Evolutionary conservation across 2,113 vertebrate genomes (phyloP), one percentile per base, ranked within the genome.

Genomic region (Talpa occidentalis): DNA sequence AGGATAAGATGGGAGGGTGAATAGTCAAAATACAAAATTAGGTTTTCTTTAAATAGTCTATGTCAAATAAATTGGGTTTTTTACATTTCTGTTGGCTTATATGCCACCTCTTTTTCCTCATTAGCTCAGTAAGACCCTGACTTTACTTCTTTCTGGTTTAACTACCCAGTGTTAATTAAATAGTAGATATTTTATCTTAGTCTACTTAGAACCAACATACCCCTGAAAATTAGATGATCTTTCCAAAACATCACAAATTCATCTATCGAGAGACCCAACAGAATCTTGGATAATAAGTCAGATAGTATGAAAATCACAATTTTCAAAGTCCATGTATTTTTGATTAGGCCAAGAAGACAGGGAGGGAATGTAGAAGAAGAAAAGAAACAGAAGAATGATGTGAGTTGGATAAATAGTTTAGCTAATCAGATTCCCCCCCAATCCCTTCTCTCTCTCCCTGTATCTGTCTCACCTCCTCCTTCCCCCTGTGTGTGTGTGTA

Each of bases 1-100:
- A 94, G 69, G 92, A 92, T 82, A 74, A 90, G 35, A 80, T 64
- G 35, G 30, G 76, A 93, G 69, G 47, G 62, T 74, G 81, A 95
- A 93, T 90, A 88, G 79, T 96, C 92, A 92, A 81, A 90, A 88
- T n/a, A 85, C 42, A 88, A 94, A 96, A 94, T 81, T 84, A 60
- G 17, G 15, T 77, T 83, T 94, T 78, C 93, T 93, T 91, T 94
- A 96, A 95, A 85, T 80, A 94, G 62, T 35, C 66, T 73, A 44
- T 88, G 54, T 92, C 80, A 95, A 96, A 81, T 70, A 88, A 91
- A 90, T 59, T 56, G 59, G 73, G 28, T 12, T 87, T 89, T 87
- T 74, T 73, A 81, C 40, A 10, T 82, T 90, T 56, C 28, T 74
- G 24, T 60, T 70, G 83, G 54, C 30, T 81, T 79, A 80, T 40